A percentile compares a stretch with the other conserved stretches of the same genome.
Conservation (phyloP, 2,888 invertebrate genomes). For the Tinea semifulvella region DNA sequence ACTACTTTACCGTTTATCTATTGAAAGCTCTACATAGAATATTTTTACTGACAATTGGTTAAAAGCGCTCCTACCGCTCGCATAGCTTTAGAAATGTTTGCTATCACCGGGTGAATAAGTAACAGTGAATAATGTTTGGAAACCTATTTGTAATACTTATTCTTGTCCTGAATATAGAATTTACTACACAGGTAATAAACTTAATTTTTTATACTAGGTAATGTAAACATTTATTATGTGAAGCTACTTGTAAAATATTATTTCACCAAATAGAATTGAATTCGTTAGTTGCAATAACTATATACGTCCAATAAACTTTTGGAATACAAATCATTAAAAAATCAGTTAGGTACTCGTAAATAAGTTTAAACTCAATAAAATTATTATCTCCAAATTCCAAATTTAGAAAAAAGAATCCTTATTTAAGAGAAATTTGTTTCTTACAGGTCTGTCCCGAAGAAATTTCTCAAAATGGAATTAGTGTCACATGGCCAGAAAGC, state of each 20-base stretch:
- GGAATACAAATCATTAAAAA: neutral
- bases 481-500: slow-evolving; percentile 39
- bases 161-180: neutral
- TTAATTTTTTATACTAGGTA: neutral
- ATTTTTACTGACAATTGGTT: slow-evolving; percentile 11
- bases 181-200: slow-evolving; percentile 4
- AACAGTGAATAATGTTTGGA: neutral
- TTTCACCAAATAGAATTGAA: too few species aligned
- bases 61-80: slow-evolving; percentile 3
- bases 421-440: slow-evolving; percentile 15
- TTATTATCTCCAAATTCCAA: neutral
- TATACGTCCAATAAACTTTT: neutral
- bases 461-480: slow-evolving; percentile 32
- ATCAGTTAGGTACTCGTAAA: too few species aligned
- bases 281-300: too few species aligned
- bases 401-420: too few species aligned
- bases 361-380: too few species aligned
- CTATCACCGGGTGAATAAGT: slow-evolving; percentile 1
- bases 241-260: too few species aligned
- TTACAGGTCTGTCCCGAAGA: slow-evolving; percentile 45
- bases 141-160: slow-evolving; percentile 1
- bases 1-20: slow-evolving; percentile 3
- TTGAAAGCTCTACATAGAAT: neutral
- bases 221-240: neutral
- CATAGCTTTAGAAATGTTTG: slow-evolving; percentile 3